A percentile compares a stretch with the other conserved stretches of the same genome.
These are phyloP conservation scores for Hepsetus odoe DNA, from an alignment of 2,113 vertebrate species.

Conservation along the genomic window DNA sequence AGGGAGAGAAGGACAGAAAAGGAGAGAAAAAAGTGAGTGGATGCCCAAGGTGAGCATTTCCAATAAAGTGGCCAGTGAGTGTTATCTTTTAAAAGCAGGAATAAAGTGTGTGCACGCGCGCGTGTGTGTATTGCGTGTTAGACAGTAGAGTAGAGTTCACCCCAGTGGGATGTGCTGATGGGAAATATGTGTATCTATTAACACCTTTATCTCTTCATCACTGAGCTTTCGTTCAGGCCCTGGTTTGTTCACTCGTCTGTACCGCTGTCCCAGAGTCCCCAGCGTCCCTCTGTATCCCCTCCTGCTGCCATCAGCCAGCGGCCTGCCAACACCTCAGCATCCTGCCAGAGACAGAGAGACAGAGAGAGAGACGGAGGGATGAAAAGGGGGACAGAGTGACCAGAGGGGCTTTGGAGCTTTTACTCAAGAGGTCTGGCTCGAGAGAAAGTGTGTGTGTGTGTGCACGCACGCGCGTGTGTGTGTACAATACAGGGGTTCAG, in stretches of 20 bases:
- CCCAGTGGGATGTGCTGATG: too few relatives aligned
- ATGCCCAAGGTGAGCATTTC: neutral
- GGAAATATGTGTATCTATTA: too few relatives aligned
- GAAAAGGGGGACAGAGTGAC: neutral
- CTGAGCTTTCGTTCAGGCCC: too few relatives aligned
- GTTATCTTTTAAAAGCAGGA: too few relatives aligned
- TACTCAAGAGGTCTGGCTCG: neutral
- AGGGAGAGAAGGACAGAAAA: neutral
- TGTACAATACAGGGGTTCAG: neutral
- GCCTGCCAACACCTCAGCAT: constrained; percentile 1
- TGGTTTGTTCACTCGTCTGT: too few relatives aligned
- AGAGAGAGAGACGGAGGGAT: neutral
- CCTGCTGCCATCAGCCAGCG: neutral
- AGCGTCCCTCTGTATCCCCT: neutral
- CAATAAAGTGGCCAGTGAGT: neutral
- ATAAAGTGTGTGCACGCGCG: too few relatives aligned
- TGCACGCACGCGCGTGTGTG: too few relatives aligned
- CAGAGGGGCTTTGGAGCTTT: neutral
- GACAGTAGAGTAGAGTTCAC: too few relatives aligned
- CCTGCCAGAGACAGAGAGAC: neutral
- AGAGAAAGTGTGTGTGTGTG: neutral
- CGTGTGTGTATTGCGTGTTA: too few relatives aligned
- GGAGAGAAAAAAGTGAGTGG: neutral
- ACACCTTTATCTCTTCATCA: too few relatives aligned
- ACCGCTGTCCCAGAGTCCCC: neutral